Evolutionary conservation across 1,140 invertebrate genomes (phyloP).

Genomic region (Rhyacophila brunnea): DNA sequence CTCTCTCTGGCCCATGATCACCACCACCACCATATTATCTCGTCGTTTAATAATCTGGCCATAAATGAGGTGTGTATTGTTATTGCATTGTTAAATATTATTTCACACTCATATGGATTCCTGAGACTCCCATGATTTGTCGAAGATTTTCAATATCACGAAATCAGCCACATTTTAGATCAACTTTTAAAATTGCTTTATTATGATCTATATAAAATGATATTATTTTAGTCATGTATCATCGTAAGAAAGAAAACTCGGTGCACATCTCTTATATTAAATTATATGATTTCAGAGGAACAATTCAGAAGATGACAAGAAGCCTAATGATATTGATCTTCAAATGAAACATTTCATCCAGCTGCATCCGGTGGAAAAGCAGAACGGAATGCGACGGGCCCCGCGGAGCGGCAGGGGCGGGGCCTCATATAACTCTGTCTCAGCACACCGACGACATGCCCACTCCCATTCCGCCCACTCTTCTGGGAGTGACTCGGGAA

Average conservation of each 20-base stretch:
- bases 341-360: slow-evolving; percentile 55
- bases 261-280: neutral
- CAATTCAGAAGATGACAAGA: slow-evolving; percentile 57
- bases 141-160: too few relatives aligned
- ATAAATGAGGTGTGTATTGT: slow-evolving; percentile 24
- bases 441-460: neutral
- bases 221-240: neutral
- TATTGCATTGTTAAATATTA: too few relatives aligned
- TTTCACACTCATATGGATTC: too few relatives aligned
- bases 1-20: slow-evolving; percentile 3
- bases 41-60: slow-evolving; percentile 23
- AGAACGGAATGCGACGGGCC: slow-evolving; percentile 47
- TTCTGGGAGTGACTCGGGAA: slow-evolving; percentile 61
- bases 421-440: slow-evolving; percentile 41
- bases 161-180: too few relatives aligned
- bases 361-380: slow-evolving; percentile 58
- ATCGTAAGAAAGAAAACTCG: neutral
- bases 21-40: slow-evolving; percentile 7
- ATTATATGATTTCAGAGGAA: slow-evolving; percentile 50
- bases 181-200: too few relatives aligned
- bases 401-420: slow-evolving; percentile 52
- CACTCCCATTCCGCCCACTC: slow-evolving; percentile 39
- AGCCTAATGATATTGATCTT: slow-evolving; percentile 52
- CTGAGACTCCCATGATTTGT: too few relatives aligned
- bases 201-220: too few relatives aligned